A percentile compares a stretch with the other conserved stretches of the same genome.
phyloP scores from a whole-genome alignment of 2,888 invertebrate genomes.

The Lepidonotus clava region DNA sequence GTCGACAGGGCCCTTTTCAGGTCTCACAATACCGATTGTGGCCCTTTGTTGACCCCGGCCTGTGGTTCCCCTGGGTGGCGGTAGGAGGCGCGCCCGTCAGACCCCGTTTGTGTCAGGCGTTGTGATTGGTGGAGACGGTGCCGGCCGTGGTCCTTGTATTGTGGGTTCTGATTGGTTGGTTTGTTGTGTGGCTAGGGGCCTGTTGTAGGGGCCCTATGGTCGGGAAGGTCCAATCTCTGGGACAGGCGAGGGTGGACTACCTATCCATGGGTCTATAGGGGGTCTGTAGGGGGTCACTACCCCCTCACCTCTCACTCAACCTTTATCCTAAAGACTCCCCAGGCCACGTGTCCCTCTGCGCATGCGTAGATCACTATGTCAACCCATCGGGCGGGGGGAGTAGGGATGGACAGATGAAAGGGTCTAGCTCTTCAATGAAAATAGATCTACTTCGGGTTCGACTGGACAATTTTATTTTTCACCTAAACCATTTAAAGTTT shows the following conservation, averaged over 20 bases:
- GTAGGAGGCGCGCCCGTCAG: constrained; percentile 22
- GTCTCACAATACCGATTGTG: constrained; percentile 50
- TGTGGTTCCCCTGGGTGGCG: constrained; percentile 14
- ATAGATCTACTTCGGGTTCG: too few species aligned
- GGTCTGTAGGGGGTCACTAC: too few species aligned
- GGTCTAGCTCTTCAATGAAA: too few species aligned
- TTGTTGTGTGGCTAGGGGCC: background rate
- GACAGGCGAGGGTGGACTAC: constrained; percentile 33
- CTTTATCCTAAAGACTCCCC: too few species aligned
- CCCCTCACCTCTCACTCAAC: too few species aligned
- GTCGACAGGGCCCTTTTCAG: constrained; percentile 40
- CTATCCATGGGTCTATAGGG: too few species aligned
- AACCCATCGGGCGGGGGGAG: too few species aligned
- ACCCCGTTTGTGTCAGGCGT: background rate
- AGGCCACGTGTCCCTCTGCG: too few species aligned
- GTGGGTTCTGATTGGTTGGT: constrained; percentile 41
- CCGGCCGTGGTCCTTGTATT: background rate
- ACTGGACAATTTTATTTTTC: too few species aligned
- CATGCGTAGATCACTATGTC: too few species aligned
- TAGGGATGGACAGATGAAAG: too few species aligned
- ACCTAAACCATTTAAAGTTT: too few species aligned
- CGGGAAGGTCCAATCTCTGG: background rate
- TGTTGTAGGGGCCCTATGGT: constrained; percentile 40
- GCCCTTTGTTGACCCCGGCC: constrained; percentile 31
- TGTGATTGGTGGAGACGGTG: constrained; percentile 34